Evolutionary conservation across 2,113 vertebrate genomes (phyloP), one percentile per base, ranked within the genome.

Genomic region (Uria lomvia): DNA sequence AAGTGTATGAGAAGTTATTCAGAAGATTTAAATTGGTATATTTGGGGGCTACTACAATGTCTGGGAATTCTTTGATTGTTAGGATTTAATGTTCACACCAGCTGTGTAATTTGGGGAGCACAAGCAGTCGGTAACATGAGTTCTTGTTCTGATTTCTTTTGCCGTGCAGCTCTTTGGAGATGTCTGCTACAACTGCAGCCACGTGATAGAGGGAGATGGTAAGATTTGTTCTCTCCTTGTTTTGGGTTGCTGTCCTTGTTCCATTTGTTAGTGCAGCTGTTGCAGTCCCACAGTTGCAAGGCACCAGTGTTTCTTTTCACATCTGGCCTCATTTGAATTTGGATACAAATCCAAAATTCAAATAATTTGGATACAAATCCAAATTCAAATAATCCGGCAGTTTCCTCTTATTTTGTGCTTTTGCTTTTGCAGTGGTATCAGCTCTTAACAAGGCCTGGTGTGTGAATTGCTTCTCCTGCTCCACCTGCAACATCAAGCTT

Each of bases 361-460:
- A 29, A 73, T 87, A 88, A 88, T 82, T 94, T 91, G 73, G 79
- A 65, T 59, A 17, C 40, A 76, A 85, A 79, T 83, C 89, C 32
- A 3, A 97, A 86, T 70, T 83, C 58, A 95, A 29, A 73, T 87
- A 88, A 88, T 82, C n/a, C 0, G 0, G 12, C 81, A 63, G 43
- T 93, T 94, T 91, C 42, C 66, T 93, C 77, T 96, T 79, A 96
- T 60, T 96, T 40, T 77, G 50, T 83, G 23, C 53, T 45, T 91
- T 82, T 90, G n/a, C 83, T 84, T 96, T 87, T 78, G 50, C 96
- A 99, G 99, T 99, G 97, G 99, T 99, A 90, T 99, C 99, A 11
- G 99, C 99, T 78, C 98, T 99, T 83, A 99, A 99, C 97, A 99
- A 99, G 98, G 99, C 99, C 63, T 99, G 99, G 99, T 99, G 99